Base-by-base conservation (phyloP, 2,113 vertebrate genomes). In the Pollimyrus isidori region DNA sequence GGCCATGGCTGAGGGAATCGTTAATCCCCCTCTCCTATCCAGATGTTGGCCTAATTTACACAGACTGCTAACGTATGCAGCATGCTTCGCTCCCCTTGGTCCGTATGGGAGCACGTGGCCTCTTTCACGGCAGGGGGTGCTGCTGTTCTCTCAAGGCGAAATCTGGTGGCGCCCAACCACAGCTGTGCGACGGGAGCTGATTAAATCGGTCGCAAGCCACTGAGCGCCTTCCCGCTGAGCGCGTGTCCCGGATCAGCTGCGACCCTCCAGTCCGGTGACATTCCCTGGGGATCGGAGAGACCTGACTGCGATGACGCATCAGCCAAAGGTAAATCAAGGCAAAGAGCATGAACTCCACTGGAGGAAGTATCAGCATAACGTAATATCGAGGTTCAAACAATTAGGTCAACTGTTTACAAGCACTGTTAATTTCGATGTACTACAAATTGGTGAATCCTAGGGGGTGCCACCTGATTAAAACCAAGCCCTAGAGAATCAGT, bases 11-110 rank as follows among this genome's bases (percentile, higher is more conserved):
- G 89, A 90, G 91, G 89, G 90, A 87, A 76, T 92, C 62, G 87
- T 45, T 84, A 89, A 5, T 76, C 89, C 52, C 91, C 73, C 17
- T 53, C 50, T 56, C 39, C 87, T 89, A 58, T 82, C 89, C 83
- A 83, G 91, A 92, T 52, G 15, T 58, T 88, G 91, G 92, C 92
- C 92, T 92, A 92, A 93, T 93, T 91, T 89, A 11, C 56, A 76
- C 82, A 83, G 92, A 94, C 91, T 88, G 86, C 69, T 82, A 82
- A 88, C 84, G 88, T 85, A 89, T 88, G 91, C 80, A 76, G 56
- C 83, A 50, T 62, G 62, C 9, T 90, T 88, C 42, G 89, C 89
- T 30, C 87, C 89, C 87, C 85, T 86, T 89, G 83, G 84, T 26
- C 39, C 62, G 42, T 87, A 42, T 80, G 89, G 26, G 35, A 48